phyloP scores from a whole-genome alignment of 2,888 invertebrate species.

The Leptopterna dolabrata region DNA sequence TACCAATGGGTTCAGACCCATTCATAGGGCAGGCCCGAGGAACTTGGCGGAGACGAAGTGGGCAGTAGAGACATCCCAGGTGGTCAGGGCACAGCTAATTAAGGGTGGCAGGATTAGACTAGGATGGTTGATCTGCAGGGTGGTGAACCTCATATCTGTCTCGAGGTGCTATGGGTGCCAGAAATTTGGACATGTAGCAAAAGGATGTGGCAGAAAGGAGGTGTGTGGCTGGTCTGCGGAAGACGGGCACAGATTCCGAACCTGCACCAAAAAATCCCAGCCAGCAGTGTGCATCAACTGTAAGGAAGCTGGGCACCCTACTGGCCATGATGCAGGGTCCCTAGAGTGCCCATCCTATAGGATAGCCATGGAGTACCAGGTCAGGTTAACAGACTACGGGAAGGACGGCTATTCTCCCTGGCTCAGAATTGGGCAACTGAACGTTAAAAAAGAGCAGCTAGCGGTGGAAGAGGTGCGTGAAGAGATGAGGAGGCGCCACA shows the following conservation, averaged over 20 bases:
- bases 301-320: not conserved
- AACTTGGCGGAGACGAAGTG: not conserved
- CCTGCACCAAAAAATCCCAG: not conserved
- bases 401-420: not conserved
- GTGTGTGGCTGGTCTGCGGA: not conserved
- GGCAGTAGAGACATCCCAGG: not conserved
- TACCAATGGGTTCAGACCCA: not conserved
- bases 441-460: not conserved
- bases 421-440: too few relatives aligned
- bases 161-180: conserved; percentile 5
- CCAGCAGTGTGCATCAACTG: not conserved
- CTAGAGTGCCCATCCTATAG: not conserved
- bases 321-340: not conserved
- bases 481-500: not conserved
- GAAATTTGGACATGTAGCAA: conserved; percentile 1
- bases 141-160: not conserved
- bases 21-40: too few relatives aligned
- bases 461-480: not conserved
- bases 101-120: not conserved
- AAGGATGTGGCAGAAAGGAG: not conserved
- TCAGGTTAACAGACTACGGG: not conserved
- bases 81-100: not conserved
- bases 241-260: not conserved
- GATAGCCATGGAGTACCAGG: not conserved
- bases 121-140: not conserved